Conservation (phyloP, 2,888 invertebrate genomes). For the Apodemia duryi region DNA sequence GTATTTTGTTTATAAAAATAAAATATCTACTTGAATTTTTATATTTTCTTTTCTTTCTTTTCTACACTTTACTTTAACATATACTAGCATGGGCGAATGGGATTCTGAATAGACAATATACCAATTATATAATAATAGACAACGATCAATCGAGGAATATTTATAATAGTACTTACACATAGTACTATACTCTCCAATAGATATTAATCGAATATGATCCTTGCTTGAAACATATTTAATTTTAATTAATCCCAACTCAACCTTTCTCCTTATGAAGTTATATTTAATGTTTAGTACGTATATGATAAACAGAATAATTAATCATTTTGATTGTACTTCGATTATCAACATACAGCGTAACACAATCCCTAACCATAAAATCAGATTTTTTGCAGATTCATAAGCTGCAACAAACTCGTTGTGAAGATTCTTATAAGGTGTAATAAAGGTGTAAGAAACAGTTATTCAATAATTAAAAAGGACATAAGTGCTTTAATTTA, state of each 20-base stretch:
- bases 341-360: constrained; percentile 29
- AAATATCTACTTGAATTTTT: no score
- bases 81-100: no score
- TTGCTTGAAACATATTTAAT: constrained; percentile 31
- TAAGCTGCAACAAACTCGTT: constrained; percentile 32
- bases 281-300: constrained; percentile 33
- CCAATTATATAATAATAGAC: no score
- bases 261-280: constrained; percentile 33
- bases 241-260: constrained; percentile 18
- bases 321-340: constrained; percentile 35
- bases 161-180: no score
- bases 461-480: constrained; percentile 21
- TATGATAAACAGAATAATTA: constrained; percentile 34
- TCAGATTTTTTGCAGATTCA: constrained; percentile 30
- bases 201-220: no score
- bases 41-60: no score
- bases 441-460: constrained; percentile 19
- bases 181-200: no score
- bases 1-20: no score
- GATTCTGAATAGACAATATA: no score
- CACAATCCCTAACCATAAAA: constrained; percentile 25
- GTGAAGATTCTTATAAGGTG: constrained; percentile 32
- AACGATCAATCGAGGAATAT: no score
- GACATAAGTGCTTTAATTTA: constrained; percentile 21
- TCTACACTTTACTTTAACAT: no score